Evolutionary conservation across 2,888 invertebrate species (phyloP).

Genomic region (Ischnura elegans): DNA sequence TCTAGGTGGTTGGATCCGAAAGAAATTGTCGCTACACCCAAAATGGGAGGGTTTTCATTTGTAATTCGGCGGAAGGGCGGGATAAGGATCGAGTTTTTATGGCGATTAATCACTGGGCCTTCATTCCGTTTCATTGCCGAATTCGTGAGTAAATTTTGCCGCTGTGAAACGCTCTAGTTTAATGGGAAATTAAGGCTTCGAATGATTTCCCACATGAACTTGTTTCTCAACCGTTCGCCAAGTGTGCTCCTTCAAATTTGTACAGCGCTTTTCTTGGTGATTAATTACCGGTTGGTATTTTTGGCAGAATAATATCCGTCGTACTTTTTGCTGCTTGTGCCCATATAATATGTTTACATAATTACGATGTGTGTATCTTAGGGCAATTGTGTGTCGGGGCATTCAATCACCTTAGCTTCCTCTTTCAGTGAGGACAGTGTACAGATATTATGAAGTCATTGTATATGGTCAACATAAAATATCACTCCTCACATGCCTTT

Average conservation of each 20-base stretch:
- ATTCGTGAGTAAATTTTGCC: not conserved
- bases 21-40: constrained; percentile 12
- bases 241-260: not conserved
- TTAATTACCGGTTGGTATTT: not conserved
- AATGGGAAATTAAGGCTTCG: not conserved
- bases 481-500: too few species aligned
- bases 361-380: too few species aligned
- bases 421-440: too few species aligned
- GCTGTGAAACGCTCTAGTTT: not conserved
- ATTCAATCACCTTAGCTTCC: too few species aligned
- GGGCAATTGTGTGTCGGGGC: too few species aligned
- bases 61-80: not conserved
- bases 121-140: not conserved
- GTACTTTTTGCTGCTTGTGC: too few species aligned
- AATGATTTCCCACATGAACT: not conserved
- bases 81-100: not conserved
- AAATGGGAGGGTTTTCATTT: not conserved
- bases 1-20: not conserved
- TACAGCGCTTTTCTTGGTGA: not conserved
- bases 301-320: too few species aligned
- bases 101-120: not conserved
- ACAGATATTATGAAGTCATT: too few species aligned
- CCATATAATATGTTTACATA: too few species aligned
- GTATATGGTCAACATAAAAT: too few species aligned
- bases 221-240: not conserved